Evolutionary conservation across 2,113 vertebrate genomes (phyloP).

Genomic region (Lepisosteus oculatus): DNA sequence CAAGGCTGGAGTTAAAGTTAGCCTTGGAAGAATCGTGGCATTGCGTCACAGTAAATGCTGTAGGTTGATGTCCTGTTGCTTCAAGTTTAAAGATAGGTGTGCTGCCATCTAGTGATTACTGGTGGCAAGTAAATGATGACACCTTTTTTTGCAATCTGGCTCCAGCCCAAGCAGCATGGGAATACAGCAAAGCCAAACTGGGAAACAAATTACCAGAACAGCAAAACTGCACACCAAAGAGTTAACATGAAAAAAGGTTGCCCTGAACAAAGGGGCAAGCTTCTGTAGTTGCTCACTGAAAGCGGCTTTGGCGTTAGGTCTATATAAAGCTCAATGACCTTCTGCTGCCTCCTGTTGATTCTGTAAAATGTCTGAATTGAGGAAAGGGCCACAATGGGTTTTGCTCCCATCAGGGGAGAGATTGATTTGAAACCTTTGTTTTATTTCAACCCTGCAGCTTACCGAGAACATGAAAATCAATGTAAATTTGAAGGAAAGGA

Average conservation of each 20-base stretch:
- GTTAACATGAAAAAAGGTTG: constrained; percentile 37
- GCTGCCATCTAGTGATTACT: constrained; percentile 22
- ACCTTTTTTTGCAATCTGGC: too few relatives aligned
- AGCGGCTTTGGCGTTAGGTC: constrained; percentile 18
- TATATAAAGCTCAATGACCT: constrained; percentile 50
- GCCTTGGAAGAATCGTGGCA: background rate
- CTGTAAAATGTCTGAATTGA: constrained; percentile 12
- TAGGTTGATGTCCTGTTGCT: background rate
- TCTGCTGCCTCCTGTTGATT: constrained; percentile 38
- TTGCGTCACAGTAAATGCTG: background rate
- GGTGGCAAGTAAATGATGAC: background rate
- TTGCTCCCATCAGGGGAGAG: background rate
- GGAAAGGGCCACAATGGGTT: constrained; percentile 7
- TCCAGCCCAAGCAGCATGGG: background rate
- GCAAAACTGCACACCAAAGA: background rate
- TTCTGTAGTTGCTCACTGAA: background rate
- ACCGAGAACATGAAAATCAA: constrained; percentile 32
- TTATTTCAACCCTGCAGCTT: constrained; percentile 23
- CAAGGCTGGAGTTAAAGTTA: background rate
- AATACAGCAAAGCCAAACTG: background rate
- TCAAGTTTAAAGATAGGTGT: background rate
- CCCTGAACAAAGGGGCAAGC: constrained; percentile 33
- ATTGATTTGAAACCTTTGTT: constrained; percentile 32
- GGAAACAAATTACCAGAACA: constrained; percentile 3
- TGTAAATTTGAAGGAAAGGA: constrained; percentile 26